Evolutionary conservation across 2,797 vertebrate genomes (phyloP).

Genomic region (Ataeniobius toweri): DNA sequence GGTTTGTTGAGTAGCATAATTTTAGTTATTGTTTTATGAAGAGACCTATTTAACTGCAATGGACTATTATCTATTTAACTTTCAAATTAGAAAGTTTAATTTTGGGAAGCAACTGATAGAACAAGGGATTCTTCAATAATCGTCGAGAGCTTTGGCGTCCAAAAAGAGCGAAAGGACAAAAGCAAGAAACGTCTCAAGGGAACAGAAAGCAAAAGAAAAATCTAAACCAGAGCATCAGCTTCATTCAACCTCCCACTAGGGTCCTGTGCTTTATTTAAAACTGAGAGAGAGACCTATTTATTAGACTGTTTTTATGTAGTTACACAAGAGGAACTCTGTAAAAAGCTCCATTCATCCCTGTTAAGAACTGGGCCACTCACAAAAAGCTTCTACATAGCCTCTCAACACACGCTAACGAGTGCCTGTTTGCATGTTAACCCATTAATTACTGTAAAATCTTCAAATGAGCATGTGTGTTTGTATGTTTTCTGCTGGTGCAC

Average conservation of each 20-base stretch:
- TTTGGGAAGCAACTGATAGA: neutral
- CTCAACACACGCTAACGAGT: slow-evolving; percentile 8
- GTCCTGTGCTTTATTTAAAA: slow-evolving; percentile 37
- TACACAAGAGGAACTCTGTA: slow-evolving; percentile 33
- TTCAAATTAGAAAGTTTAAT: slow-evolving; percentile 5
- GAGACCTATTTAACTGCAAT: slow-evolving; percentile 5
- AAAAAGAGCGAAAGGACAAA: slow-evolving; percentile 29
- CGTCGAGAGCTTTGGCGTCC: slow-evolving; percentile 23
- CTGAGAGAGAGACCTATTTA: slow-evolving; percentile 40
- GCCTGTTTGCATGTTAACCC: slow-evolving; percentile 14
- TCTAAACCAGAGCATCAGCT: slow-evolving; percentile 24
- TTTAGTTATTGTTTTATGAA: neutral
- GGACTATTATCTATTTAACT: neutral
- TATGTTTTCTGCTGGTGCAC: neutral
- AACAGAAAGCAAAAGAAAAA: slow-evolving; percentile 25
- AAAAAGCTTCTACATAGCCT: slow-evolving; percentile 26
- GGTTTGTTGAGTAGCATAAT: neutral
- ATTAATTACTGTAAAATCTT: slow-evolving; percentile 31
- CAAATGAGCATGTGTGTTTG: slow-evolving; percentile 6
- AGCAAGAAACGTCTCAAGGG: slow-evolving; percentile 25
- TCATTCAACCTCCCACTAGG: slow-evolving; percentile 32
- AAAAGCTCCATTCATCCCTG: slow-evolving; percentile 48
- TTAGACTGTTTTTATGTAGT: slow-evolving; percentile 44
- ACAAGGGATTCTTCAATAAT: slow-evolving; percentile 12
- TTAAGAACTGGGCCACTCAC: slow-evolving; percentile 48